A percentile compares a stretch with the other conserved stretches of the same genome.
Conservation (phyloP, 2,113 vertebrate species). For the Nothoprocta pentlandii region DNA sequence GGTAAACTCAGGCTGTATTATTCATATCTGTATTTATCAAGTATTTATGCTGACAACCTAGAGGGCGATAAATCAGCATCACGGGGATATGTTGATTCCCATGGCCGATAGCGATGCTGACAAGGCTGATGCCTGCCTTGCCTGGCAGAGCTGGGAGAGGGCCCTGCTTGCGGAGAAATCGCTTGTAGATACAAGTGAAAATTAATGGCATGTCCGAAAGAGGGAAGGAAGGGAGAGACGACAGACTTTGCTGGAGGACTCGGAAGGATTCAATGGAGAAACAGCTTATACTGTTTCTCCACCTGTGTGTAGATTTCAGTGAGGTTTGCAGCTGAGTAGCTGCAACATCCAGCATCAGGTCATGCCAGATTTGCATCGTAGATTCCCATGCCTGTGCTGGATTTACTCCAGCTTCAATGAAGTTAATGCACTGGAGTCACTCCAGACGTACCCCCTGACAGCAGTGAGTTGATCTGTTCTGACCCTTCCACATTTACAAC, state of each 20-base stretch:
- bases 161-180: neutral
- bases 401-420: neutral
- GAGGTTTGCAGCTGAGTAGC: neutral
- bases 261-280: neutral
- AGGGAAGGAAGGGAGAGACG: too few relatives aligned
- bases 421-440: rapidly evolving
- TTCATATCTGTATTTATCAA: constrained; percentile 2
- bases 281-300: neutral
- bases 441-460: neutral
- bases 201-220: neutral
- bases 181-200: neutral
- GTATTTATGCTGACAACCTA: constrained; percentile 5
- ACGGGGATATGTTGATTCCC: neutral
- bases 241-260: neutral
- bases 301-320: neutral
- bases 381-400: neutral
- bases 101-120: neutral
- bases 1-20: constrained; percentile 28
- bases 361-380: neutral
- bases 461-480: neutral
- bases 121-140: neutral
- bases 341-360: rapidly evolving
- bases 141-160: neutral
- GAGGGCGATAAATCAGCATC: constrained; percentile 6
- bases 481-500: neutral